phyloP scores from a whole-genome alignment of 2,888 invertebrate genomes.

The Metellina segmentata region DNA sequence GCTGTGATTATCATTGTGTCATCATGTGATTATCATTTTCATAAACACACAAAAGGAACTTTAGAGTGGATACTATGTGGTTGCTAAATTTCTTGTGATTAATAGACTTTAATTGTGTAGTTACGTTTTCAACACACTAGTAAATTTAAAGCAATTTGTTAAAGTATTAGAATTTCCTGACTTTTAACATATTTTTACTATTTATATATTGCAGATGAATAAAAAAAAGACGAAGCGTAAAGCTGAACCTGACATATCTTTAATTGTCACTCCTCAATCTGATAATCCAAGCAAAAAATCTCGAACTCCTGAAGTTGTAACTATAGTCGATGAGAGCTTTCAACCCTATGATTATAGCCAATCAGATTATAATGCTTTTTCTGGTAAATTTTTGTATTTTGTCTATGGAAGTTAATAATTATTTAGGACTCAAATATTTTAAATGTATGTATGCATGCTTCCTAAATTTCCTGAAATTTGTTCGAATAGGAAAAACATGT shows the following conservation, averaged over 20 bases:
- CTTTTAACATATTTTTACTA: no score
- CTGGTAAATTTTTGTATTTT: conserved; percentile 15
- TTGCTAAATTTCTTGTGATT: no score
- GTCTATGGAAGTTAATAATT: background rate
- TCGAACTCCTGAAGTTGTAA: conserved; percentile 42
- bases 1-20: no score
- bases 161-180: no score
- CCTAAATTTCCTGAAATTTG: background rate
- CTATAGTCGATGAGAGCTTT: conserved; percentile 41
- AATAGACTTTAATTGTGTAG: no score
- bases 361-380: conserved; percentile 36
- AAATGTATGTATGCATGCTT: no score
- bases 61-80: no score
- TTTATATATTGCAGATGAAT: conserved; percentile 22
- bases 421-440: no score
- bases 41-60: no score
- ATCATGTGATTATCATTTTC: no score
- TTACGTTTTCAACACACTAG: no score
- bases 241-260: conserved; percentile 50
- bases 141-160: no score
- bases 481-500: background rate
- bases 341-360: conserved; percentile 66
- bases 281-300: conserved; percentile 11
- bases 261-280: background rate
- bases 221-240: conserved; percentile 56